Evolutionary conservation across 2,113 vertebrate genomes (phyloP).

Genomic region (Delphinapterus leucas): DNA sequence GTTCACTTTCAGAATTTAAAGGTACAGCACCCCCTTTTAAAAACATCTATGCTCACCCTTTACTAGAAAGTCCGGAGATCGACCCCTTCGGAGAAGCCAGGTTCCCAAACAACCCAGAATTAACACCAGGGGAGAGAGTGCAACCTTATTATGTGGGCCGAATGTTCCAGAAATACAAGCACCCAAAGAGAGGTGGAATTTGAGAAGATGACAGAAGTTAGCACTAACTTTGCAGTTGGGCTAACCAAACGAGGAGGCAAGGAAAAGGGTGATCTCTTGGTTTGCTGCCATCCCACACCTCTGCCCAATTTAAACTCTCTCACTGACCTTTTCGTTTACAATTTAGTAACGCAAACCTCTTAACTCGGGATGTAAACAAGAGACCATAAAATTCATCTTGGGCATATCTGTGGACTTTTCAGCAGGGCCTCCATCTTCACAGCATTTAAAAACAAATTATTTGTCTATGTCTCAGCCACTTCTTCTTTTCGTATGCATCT

Average conservation of each 20-base stretch:
- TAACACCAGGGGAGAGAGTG: not conserved
- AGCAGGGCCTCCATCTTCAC: accelerated
- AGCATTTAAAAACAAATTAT: not conserved
- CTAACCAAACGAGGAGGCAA: constrained; percentile 3
- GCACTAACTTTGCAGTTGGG: not conserved
- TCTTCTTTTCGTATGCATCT: not conserved
- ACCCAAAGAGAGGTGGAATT: not conserved
- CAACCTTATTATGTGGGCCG: not conserved
- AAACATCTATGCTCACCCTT: not conserved
- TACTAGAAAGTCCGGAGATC: not conserved
- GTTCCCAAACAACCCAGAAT: not conserved
- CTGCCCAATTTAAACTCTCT: constrained; percentile 5
- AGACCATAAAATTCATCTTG: not conserved
- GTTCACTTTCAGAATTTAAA: constrained; percentile 79
- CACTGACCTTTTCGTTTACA: not conserved
- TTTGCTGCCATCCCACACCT: not conserved
- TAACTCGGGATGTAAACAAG: not conserved
- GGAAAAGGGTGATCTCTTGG: not conserved
- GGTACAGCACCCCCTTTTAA: constrained; percentile 69
- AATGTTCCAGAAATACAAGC: constrained; percentile 39
- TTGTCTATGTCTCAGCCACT: not conserved
- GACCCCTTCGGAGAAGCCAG: not conserved
- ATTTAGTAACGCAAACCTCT: not conserved
- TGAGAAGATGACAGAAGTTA: constrained; percentile 7
- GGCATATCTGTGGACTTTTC: not conserved